These are phyloP conservation scores for Calyptomena viridis DNA, from an alignment of 2,113 vertebrate species.

Conservation along the genomic window DNA sequence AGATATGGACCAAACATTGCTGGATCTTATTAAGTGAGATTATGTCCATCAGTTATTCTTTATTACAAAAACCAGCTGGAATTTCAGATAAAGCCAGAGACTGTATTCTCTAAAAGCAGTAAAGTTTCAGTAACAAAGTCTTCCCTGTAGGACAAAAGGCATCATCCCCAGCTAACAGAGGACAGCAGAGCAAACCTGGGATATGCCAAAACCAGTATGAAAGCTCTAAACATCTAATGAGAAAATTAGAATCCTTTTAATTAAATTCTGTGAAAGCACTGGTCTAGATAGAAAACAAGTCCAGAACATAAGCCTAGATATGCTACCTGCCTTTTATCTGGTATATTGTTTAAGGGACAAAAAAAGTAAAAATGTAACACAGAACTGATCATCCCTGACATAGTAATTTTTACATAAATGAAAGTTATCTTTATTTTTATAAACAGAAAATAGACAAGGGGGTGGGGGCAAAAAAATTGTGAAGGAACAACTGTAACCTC, in stretches of 20 bases:
- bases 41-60: neutral
- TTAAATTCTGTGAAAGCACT: neutral
- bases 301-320: neutral
- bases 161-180: neutral
- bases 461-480: neutral
- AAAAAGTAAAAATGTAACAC: neutral
- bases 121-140: neutral
- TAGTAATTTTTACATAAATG: neutral
- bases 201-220: neutral
- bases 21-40: neutral
- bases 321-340: neutral
- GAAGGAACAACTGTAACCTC: neutral
- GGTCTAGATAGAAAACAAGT: neutral
- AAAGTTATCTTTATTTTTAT: neutral
- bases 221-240: neutral
- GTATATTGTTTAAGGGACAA: fast-evolving
- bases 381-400: neutral
- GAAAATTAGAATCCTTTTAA: neutral
- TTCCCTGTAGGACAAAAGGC: neutral
- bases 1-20: neutral
- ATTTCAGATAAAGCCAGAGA: neutral
- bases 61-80: neutral
- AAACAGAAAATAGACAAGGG: neutral
- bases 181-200: neutral
- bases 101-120: neutral